A percentile compares a stretch with the other conserved stretches of the same genome.
These are phyloP conservation scores for Valencia hispanica DNA, from an alignment of 2,797 vertebrate species.

Conservation along the genomic window DNA sequence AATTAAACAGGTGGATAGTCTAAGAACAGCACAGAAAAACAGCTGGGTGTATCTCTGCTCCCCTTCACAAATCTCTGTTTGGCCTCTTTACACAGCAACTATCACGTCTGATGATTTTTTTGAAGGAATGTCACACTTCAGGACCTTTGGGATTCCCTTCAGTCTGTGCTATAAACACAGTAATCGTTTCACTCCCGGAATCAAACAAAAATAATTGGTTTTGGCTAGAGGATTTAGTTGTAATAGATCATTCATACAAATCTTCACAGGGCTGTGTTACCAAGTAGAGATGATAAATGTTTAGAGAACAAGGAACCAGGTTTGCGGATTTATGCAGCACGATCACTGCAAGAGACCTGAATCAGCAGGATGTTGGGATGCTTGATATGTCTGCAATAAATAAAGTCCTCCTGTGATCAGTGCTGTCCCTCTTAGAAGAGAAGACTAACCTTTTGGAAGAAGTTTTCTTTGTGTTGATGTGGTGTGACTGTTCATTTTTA, in stretches of 20 bases:
- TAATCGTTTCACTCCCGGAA: constrained; percentile 35
- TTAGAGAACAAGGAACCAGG: constrained; percentile 31
- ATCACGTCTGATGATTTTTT: constrained; percentile 57
- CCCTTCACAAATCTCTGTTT: constrained; percentile 52
- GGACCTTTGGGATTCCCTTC: constrained; percentile 28
- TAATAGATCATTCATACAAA: constrained; percentile 41
- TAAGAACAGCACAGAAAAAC: constrained; percentile 49
- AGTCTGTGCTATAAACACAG: constrained; percentile 35
- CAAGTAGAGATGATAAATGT: constrained; percentile 45
- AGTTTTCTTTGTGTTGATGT: constrained; percentile 23
- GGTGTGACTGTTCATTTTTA: constrained; percentile 33
- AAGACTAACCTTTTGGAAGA: constrained; percentile 31
- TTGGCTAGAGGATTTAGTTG: constrained; percentile 17
- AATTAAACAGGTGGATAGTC: constrained; percentile 46
- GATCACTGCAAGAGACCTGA: constrained; percentile 64
- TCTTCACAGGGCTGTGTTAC: constrained; percentile 25
- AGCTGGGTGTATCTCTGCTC: constrained; percentile 49
- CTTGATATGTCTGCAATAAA: constrained; percentile 59
- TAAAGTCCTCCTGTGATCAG: constrained; percentile 56
- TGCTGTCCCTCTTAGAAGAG: constrained; percentile 35
- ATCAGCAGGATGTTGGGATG: constrained; percentile 63
- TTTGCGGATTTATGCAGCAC: constrained; percentile 69
- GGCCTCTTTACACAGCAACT: constrained; percentile 44
- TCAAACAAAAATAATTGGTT: constrained; percentile 13
- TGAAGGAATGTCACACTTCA: constrained; percentile 35